These are phyloP conservation scores for Drosophila saltans DNA, from an alignment of 1,140 invertebrate genomes.

Conservation along the genomic window DNA sequence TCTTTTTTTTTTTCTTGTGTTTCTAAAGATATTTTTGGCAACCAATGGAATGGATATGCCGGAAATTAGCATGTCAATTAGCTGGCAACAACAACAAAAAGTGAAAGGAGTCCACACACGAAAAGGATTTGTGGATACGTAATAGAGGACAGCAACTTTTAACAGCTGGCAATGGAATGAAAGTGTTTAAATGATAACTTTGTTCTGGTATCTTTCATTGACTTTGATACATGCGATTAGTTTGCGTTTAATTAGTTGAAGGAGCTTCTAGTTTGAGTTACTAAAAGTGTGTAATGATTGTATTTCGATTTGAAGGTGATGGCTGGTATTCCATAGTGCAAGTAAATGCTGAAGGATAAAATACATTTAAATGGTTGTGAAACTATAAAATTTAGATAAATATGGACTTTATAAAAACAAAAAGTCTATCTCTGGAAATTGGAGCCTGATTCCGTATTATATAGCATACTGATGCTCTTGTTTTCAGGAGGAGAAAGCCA, in stretches of 20 bases:
- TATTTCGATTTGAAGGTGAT: not conserved
- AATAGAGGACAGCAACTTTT: constrained; percentile 3
- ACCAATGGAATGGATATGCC: constrained; percentile 4
- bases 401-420: too few relatives aligned
- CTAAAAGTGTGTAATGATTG: not conserved
- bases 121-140: constrained; percentile 21
- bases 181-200: constrained; percentile 6
- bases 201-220: not conserved
- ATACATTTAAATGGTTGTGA: too few relatives aligned
- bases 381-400: too few relatives aligned
- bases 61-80: constrained; percentile 33
- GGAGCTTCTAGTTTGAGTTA: not conserved
- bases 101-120: not conserved
- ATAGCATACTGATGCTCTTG: too few relatives aligned
- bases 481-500: too few relatives aligned
- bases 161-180: constrained; percentile 8
- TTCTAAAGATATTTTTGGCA: constrained; percentile 49
- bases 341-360: too few relatives aligned
- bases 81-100: not conserved
- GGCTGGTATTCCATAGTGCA: not conserved
- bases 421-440: too few relatives aligned
- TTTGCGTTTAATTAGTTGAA: not conserved
- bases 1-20: not conserved
- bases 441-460: too few relatives aligned
- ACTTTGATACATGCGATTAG: constrained; percentile 11